Conservation (phyloP, 2,797 vertebrate genomes). For the Neomorphus geoffroyi region DNA sequence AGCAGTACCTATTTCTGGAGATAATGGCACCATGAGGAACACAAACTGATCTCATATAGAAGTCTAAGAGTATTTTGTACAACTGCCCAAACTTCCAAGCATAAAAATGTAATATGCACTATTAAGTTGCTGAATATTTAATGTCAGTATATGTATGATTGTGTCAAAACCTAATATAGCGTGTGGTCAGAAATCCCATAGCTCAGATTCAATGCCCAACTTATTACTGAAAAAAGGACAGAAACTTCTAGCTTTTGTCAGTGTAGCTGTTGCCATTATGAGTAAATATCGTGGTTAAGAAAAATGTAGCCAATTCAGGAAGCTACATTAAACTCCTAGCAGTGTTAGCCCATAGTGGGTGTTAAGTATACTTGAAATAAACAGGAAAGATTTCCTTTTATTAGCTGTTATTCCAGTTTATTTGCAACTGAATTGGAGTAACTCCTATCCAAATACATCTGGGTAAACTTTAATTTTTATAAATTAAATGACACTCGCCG, state of each 20-base stretch:
- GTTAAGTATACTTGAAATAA: not conserved
- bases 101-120: not conserved
- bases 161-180: not conserved
- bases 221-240: not conserved
- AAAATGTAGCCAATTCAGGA: constrained; percentile 17
- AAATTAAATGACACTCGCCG: not conserved
- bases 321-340: constrained; percentile 8
- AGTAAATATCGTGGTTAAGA: not conserved
- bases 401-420: constrained; percentile 22
- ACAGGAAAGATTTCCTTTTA: constrained; percentile 43
- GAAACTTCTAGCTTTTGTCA: not conserved
- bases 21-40: not conserved
- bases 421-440: not conserved
- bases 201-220: not conserved
- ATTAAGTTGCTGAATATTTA: not conserved
- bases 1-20: not conserved
- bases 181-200: not conserved
- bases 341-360: not conserved
- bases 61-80: not conserved
- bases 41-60: not conserved
- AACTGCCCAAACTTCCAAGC: not conserved
- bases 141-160: not conserved
- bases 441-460: not conserved
- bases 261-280: not conserved
- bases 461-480: not conserved